These are phyloP conservation scores for Microctonus aethiopoides DNA, from an alignment of 2,888 invertebrate species.

Conservation along the genomic window DNA sequence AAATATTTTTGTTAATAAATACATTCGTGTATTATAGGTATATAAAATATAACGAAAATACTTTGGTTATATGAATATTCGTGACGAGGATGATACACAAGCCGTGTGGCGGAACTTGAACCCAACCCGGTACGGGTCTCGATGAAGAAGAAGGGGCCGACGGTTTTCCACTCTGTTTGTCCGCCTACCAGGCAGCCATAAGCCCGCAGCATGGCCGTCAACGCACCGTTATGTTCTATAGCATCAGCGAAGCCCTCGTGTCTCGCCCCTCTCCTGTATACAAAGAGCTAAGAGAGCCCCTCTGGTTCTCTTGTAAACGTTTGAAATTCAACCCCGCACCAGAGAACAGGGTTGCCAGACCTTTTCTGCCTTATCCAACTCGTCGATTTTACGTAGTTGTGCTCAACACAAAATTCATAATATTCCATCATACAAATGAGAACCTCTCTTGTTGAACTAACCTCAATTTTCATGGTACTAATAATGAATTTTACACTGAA, in stretches of 20 bases:
- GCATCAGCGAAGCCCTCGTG: slow-evolving; percentile 32
- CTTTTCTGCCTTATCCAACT: slow-evolving; percentile 19
- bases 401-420: not conserved
- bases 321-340: slow-evolving; percentile 63
- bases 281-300: slow-evolving; percentile 39
- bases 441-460: slow-evolving; percentile 24
- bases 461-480: slow-evolving; percentile 15
- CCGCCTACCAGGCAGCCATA: slow-evolving; percentile 54
- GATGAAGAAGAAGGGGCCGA: slow-evolving; percentile 49
- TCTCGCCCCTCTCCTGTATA: slow-evolving; percentile 28
- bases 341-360: slow-evolving; percentile 56
- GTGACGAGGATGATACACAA: slow-evolving; percentile 28
- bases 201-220: slow-evolving; percentile 54
- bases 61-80: slow-evolving; percentile 3
- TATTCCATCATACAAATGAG: not conserved
- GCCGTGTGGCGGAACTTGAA: slow-evolving; percentile 23
- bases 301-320: slow-evolving; percentile 55
- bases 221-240: slow-evolving; percentile 61
- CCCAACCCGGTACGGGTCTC: slow-evolving; percentile 9
- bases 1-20: not conserved
- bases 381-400: slow-evolving; percentile 8
- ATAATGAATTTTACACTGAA: slow-evolving; percentile 14
- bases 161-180: slow-evolving; percentile 53
- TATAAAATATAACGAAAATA: not conserved
- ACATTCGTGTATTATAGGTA: not conserved